Evolutionary conservation across 2,888 invertebrate genomes (phyloP), one percentile per base, ranked within the genome.

Genomic region (Drosophila neonasuta): DNA sequence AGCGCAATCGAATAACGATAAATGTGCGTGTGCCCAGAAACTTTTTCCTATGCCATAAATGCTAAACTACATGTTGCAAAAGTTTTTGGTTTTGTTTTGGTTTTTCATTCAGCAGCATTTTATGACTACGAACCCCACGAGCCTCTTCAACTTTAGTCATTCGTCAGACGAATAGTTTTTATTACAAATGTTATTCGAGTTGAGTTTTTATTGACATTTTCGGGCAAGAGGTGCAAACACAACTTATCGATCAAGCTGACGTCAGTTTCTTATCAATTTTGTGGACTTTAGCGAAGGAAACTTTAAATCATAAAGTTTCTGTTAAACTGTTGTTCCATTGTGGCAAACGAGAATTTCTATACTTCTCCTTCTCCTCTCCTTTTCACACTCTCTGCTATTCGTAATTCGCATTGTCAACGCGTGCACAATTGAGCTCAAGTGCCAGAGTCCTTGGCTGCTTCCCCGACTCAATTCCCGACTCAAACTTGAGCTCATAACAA

Each of bases 391-490:
- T 56, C 20, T 50, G 36, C 36, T 57, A 7, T 41, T 46, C 41
- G 59, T 73, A 72, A 80, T 77, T 69, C 68, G 67, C 78, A 73
- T 85, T 81, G 86, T 81, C 83, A 77, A 83, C 80, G 83, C 66
- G 65, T 69, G 70, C 78, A 81, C 86, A 81, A 85, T 81, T 81
- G 83, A 80, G 80, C 85, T 85, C 71, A 85, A 85, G 82, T 85
- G 74, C 51, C 68, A 71, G 55, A 74, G 55, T 59, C 57, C 71
- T 60, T 54, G 71, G 51, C 54, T 56, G 15, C 30, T 29, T 20
- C 2, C 29, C 3, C 8, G 17, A 15, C 3, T 42, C 30, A 30
- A 17, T 1, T 34, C 29, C 29, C 3, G 45, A 1, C 49, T 9
- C 32, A 50, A 50, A n/a, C 45, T 51, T 55, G 51, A 52, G 57